Evolutionary conservation across 1,140 invertebrate species (phyloP).

Genomic region (Habropoda laboriosa): DNA sequence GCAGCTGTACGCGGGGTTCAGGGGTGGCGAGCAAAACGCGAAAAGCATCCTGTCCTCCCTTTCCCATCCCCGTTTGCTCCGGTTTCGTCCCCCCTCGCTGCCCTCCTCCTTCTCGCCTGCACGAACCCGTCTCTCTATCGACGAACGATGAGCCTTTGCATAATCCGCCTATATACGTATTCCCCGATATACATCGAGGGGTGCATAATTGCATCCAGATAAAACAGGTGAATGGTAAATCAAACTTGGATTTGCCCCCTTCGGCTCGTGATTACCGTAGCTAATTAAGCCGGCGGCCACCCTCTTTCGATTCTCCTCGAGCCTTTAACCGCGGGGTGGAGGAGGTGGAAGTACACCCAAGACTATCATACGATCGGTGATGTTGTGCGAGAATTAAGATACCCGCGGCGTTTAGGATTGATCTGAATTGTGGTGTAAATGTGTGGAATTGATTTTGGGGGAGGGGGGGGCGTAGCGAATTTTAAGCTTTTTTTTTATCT

Average conservation of each 20-base stretch:
- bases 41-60: constrained; percentile 49
- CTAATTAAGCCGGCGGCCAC: constrained; percentile 60
- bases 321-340: not conserved
- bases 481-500: too few relatives aligned
- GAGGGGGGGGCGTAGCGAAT: too few relatives aligned
- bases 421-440: too few relatives aligned
- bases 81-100: not conserved
- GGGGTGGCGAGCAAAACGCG: constrained; percentile 57
- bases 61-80: not conserved
- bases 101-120: constrained; percentile 2
- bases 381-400: not conserved
- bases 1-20: constrained; percentile 60
- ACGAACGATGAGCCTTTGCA: constrained; percentile 56
- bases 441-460: too few relatives aligned
- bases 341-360: too few relatives aligned
- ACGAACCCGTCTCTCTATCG: constrained; percentile 4
- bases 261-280: constrained; percentile 58
- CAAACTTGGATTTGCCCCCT: constrained; percentile 68
- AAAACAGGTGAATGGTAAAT: constrained; percentile 72
- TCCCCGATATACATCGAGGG: constrained; percentile 62
- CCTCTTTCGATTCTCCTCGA: constrained; percentile 8
- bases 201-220: constrained; percentile 74
- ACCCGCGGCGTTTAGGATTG: too few relatives aligned
- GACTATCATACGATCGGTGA: not conserved
- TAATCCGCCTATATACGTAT: constrained; percentile 66